Conservation (phyloP, 2,113 vertebrate species). For the Tretioscincus oriximinensis region DNA sequence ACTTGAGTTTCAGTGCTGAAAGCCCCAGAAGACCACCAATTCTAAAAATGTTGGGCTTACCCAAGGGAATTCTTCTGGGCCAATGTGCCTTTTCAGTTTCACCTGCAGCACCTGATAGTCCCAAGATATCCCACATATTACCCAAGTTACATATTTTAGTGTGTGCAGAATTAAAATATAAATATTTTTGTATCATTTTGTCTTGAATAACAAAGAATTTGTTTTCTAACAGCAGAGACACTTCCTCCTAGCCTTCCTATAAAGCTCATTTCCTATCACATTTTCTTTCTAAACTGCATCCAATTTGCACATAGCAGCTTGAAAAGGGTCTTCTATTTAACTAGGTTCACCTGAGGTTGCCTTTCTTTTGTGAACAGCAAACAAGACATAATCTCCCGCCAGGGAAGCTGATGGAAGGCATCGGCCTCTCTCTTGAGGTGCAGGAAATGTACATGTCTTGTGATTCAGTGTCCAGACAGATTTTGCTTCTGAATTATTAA, state of each 20-base stretch:
- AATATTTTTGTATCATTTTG: neutral
- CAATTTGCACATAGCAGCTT: conserved; percentile 52
- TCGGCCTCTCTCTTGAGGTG: conserved; percentile 70
- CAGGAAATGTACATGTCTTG: conserved; percentile 72
- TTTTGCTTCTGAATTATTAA: conserved; percentile 75
- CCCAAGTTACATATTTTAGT: neutral
- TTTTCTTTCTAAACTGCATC: conserved; percentile 44
- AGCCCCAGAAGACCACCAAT: too few species aligned
- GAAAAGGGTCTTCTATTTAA: conserved; percentile 57
- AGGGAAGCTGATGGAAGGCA: conserved; percentile 61
- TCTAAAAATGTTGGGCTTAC: too few species aligned
- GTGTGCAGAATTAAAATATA: neutral
- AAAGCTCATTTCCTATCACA: conserved; percentile 18
- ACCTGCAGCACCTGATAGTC: too few species aligned
- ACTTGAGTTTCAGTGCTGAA: too few species aligned
- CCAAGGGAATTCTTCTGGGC: too few species aligned
- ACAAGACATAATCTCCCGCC: conserved; percentile 70
- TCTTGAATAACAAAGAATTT: neutral
- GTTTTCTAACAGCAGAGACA: conserved; percentile 29
- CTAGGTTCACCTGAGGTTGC: conserved; percentile 68
- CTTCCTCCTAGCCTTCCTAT: conserved; percentile 20
- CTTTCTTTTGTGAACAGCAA: conserved; percentile 64
- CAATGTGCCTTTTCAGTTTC: too few species aligned
- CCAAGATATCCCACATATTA: too few species aligned
- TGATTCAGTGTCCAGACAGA: conserved; percentile 74